Conservation (phyloP, 2,888 invertebrate genomes). For the Drosophila suboccidentalis region DNA sequence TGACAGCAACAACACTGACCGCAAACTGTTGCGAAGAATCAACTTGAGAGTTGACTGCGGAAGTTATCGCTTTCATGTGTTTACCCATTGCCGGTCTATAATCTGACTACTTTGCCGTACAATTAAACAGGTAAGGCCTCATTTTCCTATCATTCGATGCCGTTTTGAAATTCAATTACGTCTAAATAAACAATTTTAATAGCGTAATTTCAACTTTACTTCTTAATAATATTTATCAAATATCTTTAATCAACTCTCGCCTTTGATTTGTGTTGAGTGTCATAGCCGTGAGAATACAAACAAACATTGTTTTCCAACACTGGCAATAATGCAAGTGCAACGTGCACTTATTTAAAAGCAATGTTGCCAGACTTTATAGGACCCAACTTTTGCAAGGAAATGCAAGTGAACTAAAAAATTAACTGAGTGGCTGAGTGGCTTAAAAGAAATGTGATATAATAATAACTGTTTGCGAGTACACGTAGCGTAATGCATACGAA, state of each 20-base stretch:
- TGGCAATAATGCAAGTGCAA: slow-evolving; percentile 18
- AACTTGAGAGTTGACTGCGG: slow-evolving; percentile 11
- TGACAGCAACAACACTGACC: not conserved
- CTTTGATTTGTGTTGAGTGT: not conserved
- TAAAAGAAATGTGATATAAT: slow-evolving; percentile 1
- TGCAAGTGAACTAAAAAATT: not conserved
- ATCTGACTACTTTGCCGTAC: slow-evolving; percentile 26
- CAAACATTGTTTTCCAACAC: slow-evolving; percentile 28
- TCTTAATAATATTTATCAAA: not conserved
- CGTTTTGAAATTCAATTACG: slow-evolving; percentile 8
- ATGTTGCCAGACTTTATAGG: slow-evolving; percentile 11
- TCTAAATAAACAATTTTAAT: slow-evolving; percentile 14
- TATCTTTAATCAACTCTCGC: not conserved
- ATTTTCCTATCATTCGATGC: slow-evolving; percentile 10
- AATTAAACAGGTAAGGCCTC: slow-evolving; percentile 33
- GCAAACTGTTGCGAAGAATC: slow-evolving; percentile 47
- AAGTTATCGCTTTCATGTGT: slow-evolving; percentile 28
- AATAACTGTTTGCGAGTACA: slow-evolving; percentile 9
- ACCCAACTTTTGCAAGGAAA: slow-evolving; percentile 1
- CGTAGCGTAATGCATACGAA: not conserved
- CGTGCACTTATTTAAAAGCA: slow-evolving; percentile 10
- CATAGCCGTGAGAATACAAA: not conserved
- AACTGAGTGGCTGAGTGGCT: not conserved
- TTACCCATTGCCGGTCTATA: slow-evolving; percentile 25
- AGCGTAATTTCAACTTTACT: not conserved